Evolutionary conservation across 1,140 invertebrate species (phyloP), one percentile per base, ranked within the genome.

Genomic region (Daktulosphaira vitifoliae): DNA sequence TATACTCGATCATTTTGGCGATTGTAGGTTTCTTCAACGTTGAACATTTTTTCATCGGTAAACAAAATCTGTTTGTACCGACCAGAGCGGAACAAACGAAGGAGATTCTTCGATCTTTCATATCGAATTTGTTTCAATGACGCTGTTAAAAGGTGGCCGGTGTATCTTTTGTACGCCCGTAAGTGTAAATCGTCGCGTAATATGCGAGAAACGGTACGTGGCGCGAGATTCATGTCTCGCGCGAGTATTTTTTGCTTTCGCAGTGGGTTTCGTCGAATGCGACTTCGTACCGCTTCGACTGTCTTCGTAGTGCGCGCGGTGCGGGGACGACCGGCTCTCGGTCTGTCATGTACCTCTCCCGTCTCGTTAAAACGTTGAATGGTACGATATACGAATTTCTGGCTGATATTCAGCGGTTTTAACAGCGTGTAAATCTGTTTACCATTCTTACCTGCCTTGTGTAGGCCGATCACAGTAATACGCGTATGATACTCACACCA

Each of bases 1-100:
- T 52, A 52, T 18, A 52, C 50, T n/a, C 25, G 18, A 52, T 52
- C 50, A 52, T 52, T 52, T 52, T 26, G 50, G 5, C 13, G 18
- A 11, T 29, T 29, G 4, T 29, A 33, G 22, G 9, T 52, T 33
- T 52, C 50, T 9, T 52, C 50, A 13, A 52, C n/a, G 13, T 7
- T 29, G 8, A 52, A 52, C 8, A 29, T 52, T 52, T 52, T 52
- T 37, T 51, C 49, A 23, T 29, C 2, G 15, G 29, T 54, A 18
- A 18, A 54, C 3, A 29, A 18, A 26, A 29, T 52, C 1, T 37
- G 2, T 29, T 29, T 23, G 2, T 18, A 15, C 5, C 3, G 3
- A 3, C 23, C 22, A 3, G 2, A 11, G 4, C 2, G 4, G 22
- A 18, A 25, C 49, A 15, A 25, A 15, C n/a, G 8, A 4, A 51